Evolutionary conservation across 2,797 vertebrate species (phyloP).

Genomic region (Takifugu ocellatus): DNA sequence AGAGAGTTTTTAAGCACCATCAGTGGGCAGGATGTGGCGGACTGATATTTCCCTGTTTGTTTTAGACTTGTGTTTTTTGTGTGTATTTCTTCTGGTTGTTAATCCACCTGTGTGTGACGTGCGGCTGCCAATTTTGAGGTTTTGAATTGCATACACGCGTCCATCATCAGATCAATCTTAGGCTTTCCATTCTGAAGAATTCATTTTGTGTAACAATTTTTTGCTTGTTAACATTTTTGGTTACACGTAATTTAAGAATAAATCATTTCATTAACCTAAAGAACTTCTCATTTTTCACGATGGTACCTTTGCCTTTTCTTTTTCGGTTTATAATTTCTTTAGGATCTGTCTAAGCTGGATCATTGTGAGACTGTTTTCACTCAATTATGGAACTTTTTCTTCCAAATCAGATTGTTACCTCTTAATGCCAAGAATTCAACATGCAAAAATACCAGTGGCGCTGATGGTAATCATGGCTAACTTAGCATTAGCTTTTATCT

Average conservation of each 20-base stretch:
- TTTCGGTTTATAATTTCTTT: not conserved
- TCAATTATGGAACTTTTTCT: no score
- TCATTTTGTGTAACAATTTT: slow-evolving; percentile 62
- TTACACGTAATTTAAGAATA: slow-evolving; percentile 71
- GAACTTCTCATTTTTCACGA: not conserved
- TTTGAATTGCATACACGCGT: slow-evolving; percentile 53
- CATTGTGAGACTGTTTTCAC: no score
- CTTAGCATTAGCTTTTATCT: no score
- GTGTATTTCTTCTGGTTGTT: slow-evolving; percentile 5
- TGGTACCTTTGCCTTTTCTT: not conserved
- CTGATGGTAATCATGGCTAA: no score
- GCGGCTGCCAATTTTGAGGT: slow-evolving; percentile 27
- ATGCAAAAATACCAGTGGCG: no score
- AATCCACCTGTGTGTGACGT: no score
- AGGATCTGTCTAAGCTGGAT: not conserved
- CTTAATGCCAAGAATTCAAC: no score
- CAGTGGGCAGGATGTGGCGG: slow-evolving; percentile 35
- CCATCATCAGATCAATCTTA: slow-evolving; percentile 54
- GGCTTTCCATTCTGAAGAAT: slow-evolving; percentile 57
- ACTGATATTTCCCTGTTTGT: slow-evolving; percentile 37
- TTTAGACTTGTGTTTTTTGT: slow-evolving; percentile 50
- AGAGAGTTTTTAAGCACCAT: slow-evolving; percentile 62
- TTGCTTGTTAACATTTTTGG: slow-evolving; percentile 53
- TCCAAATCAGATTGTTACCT: no score
- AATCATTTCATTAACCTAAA: slow-evolving; percentile 67